Percentiles rank a stretch among this genome's conserved stretches.
These are phyloP conservation scores for Acrocephalus scirpaceus DNA, from an alignment of 2,797 vertebrate genomes.

Conservation along the genomic window DNA sequence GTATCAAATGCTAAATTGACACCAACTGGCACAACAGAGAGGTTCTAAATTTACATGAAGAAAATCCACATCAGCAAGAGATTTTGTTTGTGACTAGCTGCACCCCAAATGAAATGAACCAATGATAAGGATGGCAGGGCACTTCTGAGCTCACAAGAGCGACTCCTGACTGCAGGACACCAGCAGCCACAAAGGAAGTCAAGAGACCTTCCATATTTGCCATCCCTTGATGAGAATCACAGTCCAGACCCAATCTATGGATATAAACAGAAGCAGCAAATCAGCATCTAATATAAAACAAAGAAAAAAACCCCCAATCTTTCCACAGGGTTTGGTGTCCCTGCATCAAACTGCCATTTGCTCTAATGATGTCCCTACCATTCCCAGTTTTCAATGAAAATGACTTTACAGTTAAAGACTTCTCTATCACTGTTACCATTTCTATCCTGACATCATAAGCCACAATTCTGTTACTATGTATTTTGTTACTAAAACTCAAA, in stretches of 20 bases:
- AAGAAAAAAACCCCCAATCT: fast-evolving
- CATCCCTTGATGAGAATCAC: not conserved
- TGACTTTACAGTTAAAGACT: not conserved
- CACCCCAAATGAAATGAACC: not conserved
- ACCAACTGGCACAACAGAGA: not conserved
- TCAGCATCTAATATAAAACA: not conserved
- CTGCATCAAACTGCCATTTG: not conserved
- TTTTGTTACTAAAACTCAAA: not conserved
- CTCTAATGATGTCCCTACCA: not conserved
- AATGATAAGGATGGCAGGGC: fast-evolving
- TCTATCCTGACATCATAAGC: not conserved
- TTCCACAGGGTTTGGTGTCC: not conserved
- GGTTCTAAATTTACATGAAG: not conserved
- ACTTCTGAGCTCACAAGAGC: not conserved
- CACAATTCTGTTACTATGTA: not conserved
- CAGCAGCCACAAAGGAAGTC: not conserved
- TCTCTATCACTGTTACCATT: not conserved
- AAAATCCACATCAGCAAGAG: not conserved
- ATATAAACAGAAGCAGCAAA: not conserved
- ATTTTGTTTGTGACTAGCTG: not conserved
- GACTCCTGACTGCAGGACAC: not conserved
- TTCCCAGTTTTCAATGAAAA: not conserved
- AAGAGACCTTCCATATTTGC: not conserved
- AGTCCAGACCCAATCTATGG: not conserved
- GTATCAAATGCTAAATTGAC: not conserved